These are phyloP conservation scores for Drosophila seguyi DNA, from an alignment of 1,140 invertebrate species.

Conservation along the genomic window DNA sequence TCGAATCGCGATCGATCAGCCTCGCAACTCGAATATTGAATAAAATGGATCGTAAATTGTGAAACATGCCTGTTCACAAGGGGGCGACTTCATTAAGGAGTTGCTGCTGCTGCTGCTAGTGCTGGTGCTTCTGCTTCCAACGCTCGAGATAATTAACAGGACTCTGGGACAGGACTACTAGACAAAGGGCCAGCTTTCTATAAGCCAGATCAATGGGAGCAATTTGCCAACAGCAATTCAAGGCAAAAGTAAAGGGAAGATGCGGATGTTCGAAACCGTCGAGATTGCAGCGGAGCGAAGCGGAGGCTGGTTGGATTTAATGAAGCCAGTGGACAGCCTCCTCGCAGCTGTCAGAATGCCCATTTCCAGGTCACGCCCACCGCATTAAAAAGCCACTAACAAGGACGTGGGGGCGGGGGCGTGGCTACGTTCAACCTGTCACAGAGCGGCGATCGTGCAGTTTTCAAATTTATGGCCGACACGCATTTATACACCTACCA, in stretches of 20 bases:
- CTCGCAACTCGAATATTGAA: slow-evolving; percentile 70
- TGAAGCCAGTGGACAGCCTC: slow-evolving; percentile 57
- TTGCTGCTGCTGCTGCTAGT: neutral
- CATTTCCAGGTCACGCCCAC: slow-evolving; percentile 67
- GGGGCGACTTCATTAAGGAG: slow-evolving; percentile 60
- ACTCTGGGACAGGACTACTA: slow-evolving; percentile 20
- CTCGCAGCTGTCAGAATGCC: slow-evolving; percentile 71
- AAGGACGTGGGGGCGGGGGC: slow-evolving; percentile 65
- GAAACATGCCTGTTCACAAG: slow-evolving; percentile 30
- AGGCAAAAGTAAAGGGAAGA: slow-evolving; percentile 59
- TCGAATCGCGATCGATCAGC: slow-evolving; percentile 69
- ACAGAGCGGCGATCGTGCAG: slow-evolving; percentile 61
- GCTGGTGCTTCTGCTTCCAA: neutral
- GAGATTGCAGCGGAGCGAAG: neutral
- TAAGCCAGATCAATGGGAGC: slow-evolving; percentile 56
- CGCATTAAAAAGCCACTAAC: slow-evolving; percentile 77
- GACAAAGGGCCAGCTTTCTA: slow-evolving; percentile 54
- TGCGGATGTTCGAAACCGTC: slow-evolving; percentile 20
- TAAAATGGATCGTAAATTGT: slow-evolving; percentile 74
- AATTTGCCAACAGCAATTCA: slow-evolving; percentile 46
- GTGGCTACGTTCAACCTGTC: slow-evolving; percentile 76
- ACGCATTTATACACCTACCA: slow-evolving; percentile 63
- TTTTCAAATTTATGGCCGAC: slow-evolving; percentile 80
- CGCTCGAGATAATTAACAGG: slow-evolving; percentile 38
- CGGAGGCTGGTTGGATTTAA: slow-evolving; percentile 45